phyloP scores from a whole-genome alignment of 2,797 vertebrate genomes.

The Simalia tracyae region DNA sequence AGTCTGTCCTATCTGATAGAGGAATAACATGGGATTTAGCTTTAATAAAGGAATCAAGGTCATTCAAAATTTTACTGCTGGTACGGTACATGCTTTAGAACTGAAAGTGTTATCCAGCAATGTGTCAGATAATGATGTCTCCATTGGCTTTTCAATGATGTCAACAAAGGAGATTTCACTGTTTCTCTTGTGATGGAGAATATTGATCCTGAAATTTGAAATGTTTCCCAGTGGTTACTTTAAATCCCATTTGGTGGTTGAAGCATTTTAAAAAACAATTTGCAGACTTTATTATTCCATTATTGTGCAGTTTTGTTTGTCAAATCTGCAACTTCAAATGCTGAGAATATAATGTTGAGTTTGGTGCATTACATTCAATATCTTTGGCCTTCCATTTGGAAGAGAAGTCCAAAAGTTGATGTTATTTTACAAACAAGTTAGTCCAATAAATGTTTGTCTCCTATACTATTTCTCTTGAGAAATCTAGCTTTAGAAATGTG shows the following conservation, averaged over 20 bases:
- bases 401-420: background rate
- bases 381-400: background rate
- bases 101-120: constrained; percentile 8
- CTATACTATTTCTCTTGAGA: background rate
- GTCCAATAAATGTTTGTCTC: background rate
- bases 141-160: constrained; percentile 35
- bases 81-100: constrained; percentile 34
- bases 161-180: constrained; percentile 23
- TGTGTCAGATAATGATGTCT: constrained; percentile 41
- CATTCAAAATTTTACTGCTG: constrained; percentile 36
- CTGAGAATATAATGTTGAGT: background rate
- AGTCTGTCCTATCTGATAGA: background rate
- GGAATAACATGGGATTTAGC: background rate
- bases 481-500: background rate
- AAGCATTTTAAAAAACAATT: constrained; percentile 32
- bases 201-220: constrained; percentile 54
- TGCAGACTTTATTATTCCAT: constrained; percentile 31
- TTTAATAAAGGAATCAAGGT: constrained; percentile 43
- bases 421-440: background rate
- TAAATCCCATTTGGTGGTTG: constrained; percentile 48
- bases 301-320: constrained; percentile 20
- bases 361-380: background rate
- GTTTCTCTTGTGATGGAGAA: constrained; percentile 29
- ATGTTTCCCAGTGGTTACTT: constrained; percentile 54
- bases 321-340: background rate